Percentiles rank a stretch among this genome's conserved stretches.
Evolutionary conservation across 2,888 invertebrate species (phyloP).

Genomic region (Eupithecia inturbata): DNA sequence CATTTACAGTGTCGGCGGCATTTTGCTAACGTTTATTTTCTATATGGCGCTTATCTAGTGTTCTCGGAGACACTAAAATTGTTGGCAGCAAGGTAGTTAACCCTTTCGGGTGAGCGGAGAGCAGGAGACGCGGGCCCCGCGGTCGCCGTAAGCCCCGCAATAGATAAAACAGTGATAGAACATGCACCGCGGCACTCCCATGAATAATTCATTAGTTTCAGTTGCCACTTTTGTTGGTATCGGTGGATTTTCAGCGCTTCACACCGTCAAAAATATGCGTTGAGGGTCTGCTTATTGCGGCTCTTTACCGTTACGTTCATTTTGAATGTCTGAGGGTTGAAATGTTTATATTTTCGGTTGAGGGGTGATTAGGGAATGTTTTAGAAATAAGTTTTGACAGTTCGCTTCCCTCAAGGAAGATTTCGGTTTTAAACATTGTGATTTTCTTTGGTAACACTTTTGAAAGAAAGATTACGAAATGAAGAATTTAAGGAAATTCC

Average conservation of each 20-base stretch:
- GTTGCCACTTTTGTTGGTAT: conserved; percentile 84
- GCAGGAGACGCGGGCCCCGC: conserved; percentile 50
- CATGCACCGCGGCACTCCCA: conserved; percentile 83
- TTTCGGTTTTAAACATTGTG: conserved; percentile 7
- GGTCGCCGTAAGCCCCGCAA: conserved; percentile 75
- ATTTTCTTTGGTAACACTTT: conserved; percentile 8
- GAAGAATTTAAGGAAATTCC: conserved; percentile 10
- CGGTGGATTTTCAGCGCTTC: conserved; percentile 83
- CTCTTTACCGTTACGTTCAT: conserved; percentile 68
- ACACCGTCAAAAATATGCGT: conserved; percentile 81
- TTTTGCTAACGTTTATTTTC: conserved; percentile 79
- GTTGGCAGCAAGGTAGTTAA: conserved; percentile 81
- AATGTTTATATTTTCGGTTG: conserved; percentile 52
- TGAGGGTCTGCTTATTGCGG: conserved; percentile 77
- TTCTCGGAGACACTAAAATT: conserved; percentile 79
- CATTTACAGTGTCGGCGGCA: conserved; percentile 69
- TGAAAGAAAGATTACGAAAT: conserved; percentile 5
- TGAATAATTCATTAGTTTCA: conserved; percentile 85
- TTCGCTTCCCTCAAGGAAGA: conserved; percentile 18
- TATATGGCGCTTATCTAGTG: conserved; percentile 76
- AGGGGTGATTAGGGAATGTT: conserved; percentile 32
- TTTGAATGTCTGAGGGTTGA: conserved; percentile 58
- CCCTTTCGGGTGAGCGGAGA: conserved; percentile 66
- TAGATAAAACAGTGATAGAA: conserved; percentile 86
- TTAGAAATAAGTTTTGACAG: conserved; percentile 32